Conservation (phyloP, 1,140 invertebrate genomes). For the Anastrepha obliqua region DNA sequence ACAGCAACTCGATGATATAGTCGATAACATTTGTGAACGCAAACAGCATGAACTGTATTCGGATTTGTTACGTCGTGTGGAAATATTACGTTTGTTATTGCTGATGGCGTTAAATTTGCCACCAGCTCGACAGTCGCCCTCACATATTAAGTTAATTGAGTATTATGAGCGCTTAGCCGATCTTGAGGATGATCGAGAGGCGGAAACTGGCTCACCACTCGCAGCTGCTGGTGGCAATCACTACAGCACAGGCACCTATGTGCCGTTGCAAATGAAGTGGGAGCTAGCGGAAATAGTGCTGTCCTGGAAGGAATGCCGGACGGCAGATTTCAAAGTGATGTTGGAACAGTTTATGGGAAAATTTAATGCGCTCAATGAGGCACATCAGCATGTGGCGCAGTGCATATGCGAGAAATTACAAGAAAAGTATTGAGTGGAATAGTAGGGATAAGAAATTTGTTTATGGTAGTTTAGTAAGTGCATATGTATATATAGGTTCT, state of each 20-base stretch:
- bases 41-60: constrained; percentile 61
- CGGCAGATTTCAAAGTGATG: constrained; percentile 65
- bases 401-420: constrained; percentile 54
- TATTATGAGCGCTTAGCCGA: constrained; percentile 67
- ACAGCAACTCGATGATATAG: constrained; percentile 71
- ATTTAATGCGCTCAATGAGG: constrained; percentile 59
- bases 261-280: constrained; percentile 65
- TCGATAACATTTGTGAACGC: constrained; percentile 71
- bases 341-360: constrained; percentile 63
- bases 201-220: neutral
- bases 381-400: constrained; percentile 45
- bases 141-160: constrained; percentile 72
- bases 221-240: constrained; percentile 53
- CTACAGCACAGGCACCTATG: constrained; percentile 62
- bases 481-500: too few species aligned
- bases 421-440: constrained; percentile 45
- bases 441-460: too few species aligned
- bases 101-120: constrained; percentile 68
- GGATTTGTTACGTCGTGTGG: constrained; percentile 65
- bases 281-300: constrained; percentile 66
- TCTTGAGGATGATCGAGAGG: constrained; percentile 59
- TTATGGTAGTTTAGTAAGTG: too few species aligned
- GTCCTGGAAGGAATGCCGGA: constrained; percentile 66
- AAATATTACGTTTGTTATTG: constrained; percentile 67
- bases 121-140: constrained; percentile 69